Evolutionary conservation across 2,113 vertebrate species (phyloP).

Genomic region (Ondatra zibethicus): DNA sequence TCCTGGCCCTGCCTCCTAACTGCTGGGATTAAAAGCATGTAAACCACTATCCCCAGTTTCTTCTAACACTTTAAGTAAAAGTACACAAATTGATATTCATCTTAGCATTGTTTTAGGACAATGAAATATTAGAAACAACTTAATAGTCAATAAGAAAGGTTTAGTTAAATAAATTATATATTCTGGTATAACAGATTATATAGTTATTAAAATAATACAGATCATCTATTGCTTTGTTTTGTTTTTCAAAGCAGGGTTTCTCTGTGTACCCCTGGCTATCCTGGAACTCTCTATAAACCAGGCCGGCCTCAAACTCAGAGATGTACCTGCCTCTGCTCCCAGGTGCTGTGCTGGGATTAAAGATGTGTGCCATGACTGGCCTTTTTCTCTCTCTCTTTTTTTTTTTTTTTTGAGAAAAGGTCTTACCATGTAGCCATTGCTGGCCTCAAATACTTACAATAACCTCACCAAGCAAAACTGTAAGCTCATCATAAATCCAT

Average conservation of each 20-base stretch:
- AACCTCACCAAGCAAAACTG: conserved; percentile 26
- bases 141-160: conserved; percentile 13
- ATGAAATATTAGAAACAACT: conserved; percentile 48
- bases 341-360: background rate
- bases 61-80: conserved; percentile 38
- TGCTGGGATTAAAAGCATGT: background rate
- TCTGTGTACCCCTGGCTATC: background rate
- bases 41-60: background rate
- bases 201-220: conserved; percentile 41
- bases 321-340: background rate
- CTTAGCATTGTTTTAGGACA: conserved; percentile 42
- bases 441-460: background rate
- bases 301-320: background rate
- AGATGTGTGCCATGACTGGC: background rate
- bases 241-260: background rate
- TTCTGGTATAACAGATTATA: conserved; percentile 5
- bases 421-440: background rate
- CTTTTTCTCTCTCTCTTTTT: too few relatives aligned
- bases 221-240: background rate
- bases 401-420: too few relatives aligned
- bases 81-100: conserved; percentile 20
- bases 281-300: background rate
- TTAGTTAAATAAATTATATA: conserved; percentile 32
- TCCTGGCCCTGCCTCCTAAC: background rate
- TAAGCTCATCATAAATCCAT: background rate